These are phyloP conservation scores for Premnoplex brunnescens DNA, from an alignment of 2,797 vertebrate genomes.

Conservation along the genomic window DNA sequence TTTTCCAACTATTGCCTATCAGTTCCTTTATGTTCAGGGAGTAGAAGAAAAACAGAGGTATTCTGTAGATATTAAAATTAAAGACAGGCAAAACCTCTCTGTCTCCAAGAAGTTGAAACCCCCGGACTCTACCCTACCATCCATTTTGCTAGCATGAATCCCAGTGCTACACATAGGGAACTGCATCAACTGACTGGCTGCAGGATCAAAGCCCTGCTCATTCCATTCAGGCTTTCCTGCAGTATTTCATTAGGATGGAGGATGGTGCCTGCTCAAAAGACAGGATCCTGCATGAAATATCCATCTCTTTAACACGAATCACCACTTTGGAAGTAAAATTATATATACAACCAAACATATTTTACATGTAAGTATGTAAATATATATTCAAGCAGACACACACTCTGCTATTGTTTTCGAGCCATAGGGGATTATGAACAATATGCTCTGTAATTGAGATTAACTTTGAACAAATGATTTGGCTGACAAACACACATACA, in stretches of 20 bases:
- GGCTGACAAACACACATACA: slow-evolving; percentile 42
- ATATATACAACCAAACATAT: slow-evolving; percentile 41
- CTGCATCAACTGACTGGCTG: not conserved
- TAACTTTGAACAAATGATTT: slow-evolving; percentile 60
- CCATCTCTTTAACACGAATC: slow-evolving; percentile 1
- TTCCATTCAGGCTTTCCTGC: not conserved
- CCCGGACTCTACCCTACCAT: not conserved
- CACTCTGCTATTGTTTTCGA: slow-evolving; percentile 43
- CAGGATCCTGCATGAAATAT: slow-evolving; percentile 11
- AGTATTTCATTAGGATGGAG: not conserved
- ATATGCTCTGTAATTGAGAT: slow-evolving; percentile 57
- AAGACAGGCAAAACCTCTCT: not conserved
- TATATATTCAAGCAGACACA: slow-evolving; percentile 14
- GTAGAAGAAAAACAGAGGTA: not conserved
- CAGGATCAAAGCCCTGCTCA: not conserved
- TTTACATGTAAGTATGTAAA: slow-evolving; percentile 48
- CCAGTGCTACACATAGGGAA: rapidly evolving
- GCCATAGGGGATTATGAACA: slow-evolving; percentile 58
- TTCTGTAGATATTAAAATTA: not conserved
- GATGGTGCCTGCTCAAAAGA: not conserved
- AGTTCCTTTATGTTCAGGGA: not conserved
- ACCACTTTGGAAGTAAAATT: slow-evolving; percentile 13
- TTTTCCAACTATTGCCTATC: not conserved
- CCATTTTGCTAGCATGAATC: not conserved
- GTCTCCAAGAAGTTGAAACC: not conserved